phyloP scores from a whole-genome alignment of 2,888 invertebrate species.

The Melikaiella ostensackeni region DNA sequence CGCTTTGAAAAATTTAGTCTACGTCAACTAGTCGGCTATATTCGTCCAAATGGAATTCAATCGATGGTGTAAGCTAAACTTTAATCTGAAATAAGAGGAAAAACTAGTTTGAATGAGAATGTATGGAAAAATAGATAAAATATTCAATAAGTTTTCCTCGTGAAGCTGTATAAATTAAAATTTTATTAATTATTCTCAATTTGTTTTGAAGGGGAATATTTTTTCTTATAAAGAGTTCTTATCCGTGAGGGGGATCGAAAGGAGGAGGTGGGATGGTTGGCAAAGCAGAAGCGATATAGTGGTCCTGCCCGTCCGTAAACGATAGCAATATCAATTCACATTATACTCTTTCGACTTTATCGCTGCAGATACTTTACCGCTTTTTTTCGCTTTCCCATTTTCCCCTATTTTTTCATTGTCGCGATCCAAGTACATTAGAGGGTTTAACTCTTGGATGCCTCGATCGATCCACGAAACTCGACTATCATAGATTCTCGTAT shows the following conservation, averaged over 20 bases:
- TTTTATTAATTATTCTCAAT: background rate
- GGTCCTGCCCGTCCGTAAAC: background rate
- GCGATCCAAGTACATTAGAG: background rate
- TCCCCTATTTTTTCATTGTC: slow-evolving; percentile 3
- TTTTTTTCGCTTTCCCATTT: background rate
- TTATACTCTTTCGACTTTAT: background rate
- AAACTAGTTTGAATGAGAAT: too few species aligned
- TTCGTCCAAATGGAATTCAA: background rate
- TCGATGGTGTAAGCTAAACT: background rate
- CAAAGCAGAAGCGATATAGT: background rate
- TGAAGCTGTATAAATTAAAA: background rate
- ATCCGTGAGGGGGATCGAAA: background rate
- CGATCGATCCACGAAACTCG: background rate
- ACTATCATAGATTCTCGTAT: background rate
- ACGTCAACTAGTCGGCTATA: background rate
- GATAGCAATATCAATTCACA: slow-evolving; percentile 22
- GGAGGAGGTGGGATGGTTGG: background rate
- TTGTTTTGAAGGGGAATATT: background rate
- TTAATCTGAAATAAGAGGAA: background rate
- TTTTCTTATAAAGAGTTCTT: background rate
- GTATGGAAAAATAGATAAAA: background rate
- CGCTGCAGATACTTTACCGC: slow-evolving; percentile 11
- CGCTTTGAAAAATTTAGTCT: background rate
- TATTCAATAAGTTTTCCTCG: background rate
- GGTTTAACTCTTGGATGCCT: background rate